Percentiles rank a stretch among this genome's conserved stretches.
phyloP scores from a whole-genome alignment of 2,113 vertebrate species.

The Seriola quinqueradiata region DNA sequence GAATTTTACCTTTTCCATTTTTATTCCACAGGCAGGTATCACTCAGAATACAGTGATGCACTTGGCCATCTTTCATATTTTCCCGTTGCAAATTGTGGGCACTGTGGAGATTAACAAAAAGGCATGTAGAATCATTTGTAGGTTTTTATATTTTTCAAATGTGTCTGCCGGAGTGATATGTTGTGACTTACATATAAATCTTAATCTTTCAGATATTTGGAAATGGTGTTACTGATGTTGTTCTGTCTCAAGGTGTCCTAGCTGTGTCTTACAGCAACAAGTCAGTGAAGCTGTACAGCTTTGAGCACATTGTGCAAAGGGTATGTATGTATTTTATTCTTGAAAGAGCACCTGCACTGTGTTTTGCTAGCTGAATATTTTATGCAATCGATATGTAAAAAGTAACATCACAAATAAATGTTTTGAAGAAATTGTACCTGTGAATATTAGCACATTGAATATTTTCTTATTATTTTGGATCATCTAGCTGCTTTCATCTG shows the following conservation, averaged over 20 bases:
- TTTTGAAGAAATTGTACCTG: background rate
- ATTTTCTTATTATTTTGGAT: background rate
- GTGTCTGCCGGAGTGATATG: background rate
- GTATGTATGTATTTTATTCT: constrained; percentile 76
- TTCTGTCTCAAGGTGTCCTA: constrained; percentile 92
- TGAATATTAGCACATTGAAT: background rate
- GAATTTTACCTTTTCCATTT: background rate
- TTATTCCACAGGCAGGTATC: constrained; percentile 84
- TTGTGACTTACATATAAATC: background rate
- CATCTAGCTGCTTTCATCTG: background rate
- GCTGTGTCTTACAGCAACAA: constrained; percentile 93
- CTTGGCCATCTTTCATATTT: constrained; percentile 91
- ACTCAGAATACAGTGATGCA: constrained; percentile 88
- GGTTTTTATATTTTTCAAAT: background rate
- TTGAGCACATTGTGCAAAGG: constrained; percentile 90
- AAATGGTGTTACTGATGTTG: constrained; percentile 89
- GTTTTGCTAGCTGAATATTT: background rate
- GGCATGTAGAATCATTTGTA: constrained; percentile 73
- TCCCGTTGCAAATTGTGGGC: constrained; percentile 92
- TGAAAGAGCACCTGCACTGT: background rate
- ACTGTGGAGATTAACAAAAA: constrained; percentile 94
- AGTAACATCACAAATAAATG: background rate
- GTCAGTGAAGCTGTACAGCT: constrained; percentile 93
- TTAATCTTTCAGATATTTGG: constrained; percentile 90
- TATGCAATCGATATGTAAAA: background rate